Evolutionary conservation across 2,888 invertebrate species (phyloP).

Genomic region (Bellardia bayeri): DNA sequence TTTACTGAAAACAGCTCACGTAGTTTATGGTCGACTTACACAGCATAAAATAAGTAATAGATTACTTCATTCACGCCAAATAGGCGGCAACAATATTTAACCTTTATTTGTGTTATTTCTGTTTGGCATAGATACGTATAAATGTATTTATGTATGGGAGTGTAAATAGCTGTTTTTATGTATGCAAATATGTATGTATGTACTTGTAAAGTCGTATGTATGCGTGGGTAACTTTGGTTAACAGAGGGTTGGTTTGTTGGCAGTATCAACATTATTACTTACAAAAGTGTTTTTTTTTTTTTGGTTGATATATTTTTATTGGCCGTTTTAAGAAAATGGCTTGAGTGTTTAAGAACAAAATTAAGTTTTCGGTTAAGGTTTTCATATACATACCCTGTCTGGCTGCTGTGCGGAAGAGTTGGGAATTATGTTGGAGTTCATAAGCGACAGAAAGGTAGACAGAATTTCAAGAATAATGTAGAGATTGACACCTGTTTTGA

Average conservation of each 20-base stretch:
- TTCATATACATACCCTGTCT: no score
- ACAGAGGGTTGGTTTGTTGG: slow-evolving; percentile 12
- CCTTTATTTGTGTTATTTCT: slow-evolving; percentile 5
- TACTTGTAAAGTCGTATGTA: neutral
- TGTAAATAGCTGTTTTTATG: neutral
- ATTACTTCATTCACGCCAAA: neutral
- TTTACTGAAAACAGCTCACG: neutral
- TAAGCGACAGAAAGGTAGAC: neutral
- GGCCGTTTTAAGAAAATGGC: slow-evolving; percentile 14
- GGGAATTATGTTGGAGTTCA: no score
- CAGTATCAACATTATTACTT: slow-evolving; percentile 16
- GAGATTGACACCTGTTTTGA: slow-evolving; percentile 5
- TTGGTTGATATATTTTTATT: slow-evolving; percentile 16
- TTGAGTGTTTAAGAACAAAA: slow-evolving; percentile 7
- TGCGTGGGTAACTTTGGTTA: neutral
- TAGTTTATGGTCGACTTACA: slow-evolving; percentile 28
- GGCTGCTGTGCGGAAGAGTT: neutral
- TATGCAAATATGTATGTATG: no score
- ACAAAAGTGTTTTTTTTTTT: neutral
- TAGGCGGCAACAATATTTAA: slow-evolving; percentile 37
- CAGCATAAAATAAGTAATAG: slow-evolving; percentile 15
- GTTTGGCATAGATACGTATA: neutral
- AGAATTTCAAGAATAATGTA: neutral
- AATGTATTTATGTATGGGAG: neutral
- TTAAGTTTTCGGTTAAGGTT: neutral